A percentile compares a stretch with the other conserved stretches of the same genome.
phyloP scores from a whole-genome alignment of 2,113 vertebrate species.

The Loxodonta africana region DNA sequence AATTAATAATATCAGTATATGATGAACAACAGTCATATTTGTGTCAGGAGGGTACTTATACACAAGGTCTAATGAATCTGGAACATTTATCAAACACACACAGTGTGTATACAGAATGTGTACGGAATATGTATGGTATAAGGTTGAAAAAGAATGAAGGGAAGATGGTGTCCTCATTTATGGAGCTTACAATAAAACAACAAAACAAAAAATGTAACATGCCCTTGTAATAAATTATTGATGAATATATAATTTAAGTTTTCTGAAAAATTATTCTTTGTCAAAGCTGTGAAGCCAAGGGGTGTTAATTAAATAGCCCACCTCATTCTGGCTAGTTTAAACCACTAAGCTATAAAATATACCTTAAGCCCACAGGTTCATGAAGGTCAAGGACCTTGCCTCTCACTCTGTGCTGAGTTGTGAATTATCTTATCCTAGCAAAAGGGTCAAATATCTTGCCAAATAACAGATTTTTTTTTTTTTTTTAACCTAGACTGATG shows the following conservation, averaged over 20 bases:
- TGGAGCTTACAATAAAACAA: background rate
- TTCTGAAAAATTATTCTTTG: background rate
- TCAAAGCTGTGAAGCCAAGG: background rate
- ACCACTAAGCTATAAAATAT: background rate
- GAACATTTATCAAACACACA: background rate
- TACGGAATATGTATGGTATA: background rate
- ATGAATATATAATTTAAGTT: background rate
- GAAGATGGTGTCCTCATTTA: background rate
- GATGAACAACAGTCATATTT: background rate
- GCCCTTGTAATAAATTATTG: background rate
- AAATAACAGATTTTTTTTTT: background rate
- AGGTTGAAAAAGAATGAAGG: background rate
- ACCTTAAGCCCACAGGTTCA: background rate
- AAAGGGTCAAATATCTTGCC: background rate
- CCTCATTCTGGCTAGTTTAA: background rate
- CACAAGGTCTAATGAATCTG: background rate
- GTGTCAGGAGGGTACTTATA: background rate
- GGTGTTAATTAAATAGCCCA: background rate
- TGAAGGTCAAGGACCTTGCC: background rate
- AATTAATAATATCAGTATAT: constrained; percentile 39
- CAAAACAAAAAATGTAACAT: background rate
- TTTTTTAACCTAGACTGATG: background rate
- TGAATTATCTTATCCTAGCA: background rate
- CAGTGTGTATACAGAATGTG: background rate
- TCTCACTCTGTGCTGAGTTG: background rate